Conservation (phyloP, 2,113 vertebrate species). For the Ornithorhynchus anatinus region DNA sequence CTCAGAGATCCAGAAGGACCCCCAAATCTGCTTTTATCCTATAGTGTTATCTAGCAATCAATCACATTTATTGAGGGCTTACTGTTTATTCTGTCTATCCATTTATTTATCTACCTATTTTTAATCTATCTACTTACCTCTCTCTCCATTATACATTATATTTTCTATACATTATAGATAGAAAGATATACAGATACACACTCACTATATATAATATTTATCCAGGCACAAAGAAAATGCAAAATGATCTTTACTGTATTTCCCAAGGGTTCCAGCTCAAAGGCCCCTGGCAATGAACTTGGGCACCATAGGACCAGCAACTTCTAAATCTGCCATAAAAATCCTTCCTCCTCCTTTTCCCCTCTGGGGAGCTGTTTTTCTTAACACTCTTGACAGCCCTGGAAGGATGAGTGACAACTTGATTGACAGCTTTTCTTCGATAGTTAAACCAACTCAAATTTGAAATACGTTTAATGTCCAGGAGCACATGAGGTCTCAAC, state of each 20-base stretch:
- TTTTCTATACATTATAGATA: too few species aligned
- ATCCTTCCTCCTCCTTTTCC: background rate
- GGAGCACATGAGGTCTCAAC: constrained; percentile 1
- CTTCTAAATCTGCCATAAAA: background rate
- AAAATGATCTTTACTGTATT: background rate
- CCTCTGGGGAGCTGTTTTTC: background rate
- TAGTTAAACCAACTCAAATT: constrained; percentile 36
- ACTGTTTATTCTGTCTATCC: too few species aligned
- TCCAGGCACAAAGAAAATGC: background rate
- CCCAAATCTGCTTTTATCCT: too few species aligned
- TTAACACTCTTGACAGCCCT: background rate
- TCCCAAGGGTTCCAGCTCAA: background rate
- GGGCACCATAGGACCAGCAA: background rate
- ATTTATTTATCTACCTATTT: too few species aligned
- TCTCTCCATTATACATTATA: too few species aligned
- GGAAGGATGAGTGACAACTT: background rate
- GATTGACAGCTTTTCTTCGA: constrained; percentile 18
- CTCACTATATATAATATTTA: too few species aligned
- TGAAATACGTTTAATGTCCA: constrained; percentile 26
- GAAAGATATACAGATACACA: too few species aligned
- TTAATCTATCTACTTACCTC: too few species aligned
- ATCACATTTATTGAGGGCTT: too few species aligned
- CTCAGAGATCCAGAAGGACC: too few species aligned
- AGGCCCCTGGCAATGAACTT: background rate
- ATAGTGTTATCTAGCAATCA: too few species aligned